These are phyloP conservation scores for Ashinkailepas kermadecensis DNA, from an alignment of 2,888 invertebrate genomes.

Conservation along the genomic window DNA sequence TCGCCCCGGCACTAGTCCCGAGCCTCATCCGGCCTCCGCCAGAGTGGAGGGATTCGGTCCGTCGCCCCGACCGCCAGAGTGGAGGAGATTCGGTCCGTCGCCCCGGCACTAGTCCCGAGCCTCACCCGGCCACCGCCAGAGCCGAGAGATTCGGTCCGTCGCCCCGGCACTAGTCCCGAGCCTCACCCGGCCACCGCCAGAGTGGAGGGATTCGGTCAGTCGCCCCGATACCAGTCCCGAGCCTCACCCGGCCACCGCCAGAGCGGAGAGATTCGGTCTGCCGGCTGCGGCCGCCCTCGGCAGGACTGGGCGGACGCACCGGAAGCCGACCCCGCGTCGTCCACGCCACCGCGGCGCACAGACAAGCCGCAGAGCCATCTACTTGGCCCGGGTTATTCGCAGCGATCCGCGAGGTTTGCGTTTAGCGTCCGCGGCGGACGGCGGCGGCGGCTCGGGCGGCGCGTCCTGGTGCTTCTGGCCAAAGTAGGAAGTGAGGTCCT, in stretches of 20 bases:
- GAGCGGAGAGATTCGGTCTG: too few relatives aligned
- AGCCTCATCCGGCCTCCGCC: neutral
- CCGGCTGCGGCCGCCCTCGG: too few relatives aligned
- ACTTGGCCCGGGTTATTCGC: neutral
- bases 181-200: neutral
- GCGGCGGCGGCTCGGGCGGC: neutral
- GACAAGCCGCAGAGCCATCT: neutral
- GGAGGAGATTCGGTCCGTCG: too few relatives aligned
- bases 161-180: neutral
- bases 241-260: neutral
- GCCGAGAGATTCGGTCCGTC: too few relatives aligned
- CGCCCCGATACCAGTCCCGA: neutral
- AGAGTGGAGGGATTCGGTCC: too few relatives aligned
- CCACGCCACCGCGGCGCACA: too few relatives aligned
- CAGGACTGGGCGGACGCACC: too few relatives aligned
- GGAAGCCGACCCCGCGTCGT: too few relatives aligned
- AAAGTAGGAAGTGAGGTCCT: constrained; percentile 63
- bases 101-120: neutral
- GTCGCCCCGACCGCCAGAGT: neutral
- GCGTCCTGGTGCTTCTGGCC: constrained; percentile 15
- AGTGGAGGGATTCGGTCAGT: neutral
- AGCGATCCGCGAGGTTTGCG: neutral
- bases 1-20: neutral
- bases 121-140: neutral
- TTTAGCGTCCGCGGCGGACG: neutral